phyloP scores from a whole-genome alignment of 2,113 vertebrate species.

The Cardinalis cardinalis region DNA sequence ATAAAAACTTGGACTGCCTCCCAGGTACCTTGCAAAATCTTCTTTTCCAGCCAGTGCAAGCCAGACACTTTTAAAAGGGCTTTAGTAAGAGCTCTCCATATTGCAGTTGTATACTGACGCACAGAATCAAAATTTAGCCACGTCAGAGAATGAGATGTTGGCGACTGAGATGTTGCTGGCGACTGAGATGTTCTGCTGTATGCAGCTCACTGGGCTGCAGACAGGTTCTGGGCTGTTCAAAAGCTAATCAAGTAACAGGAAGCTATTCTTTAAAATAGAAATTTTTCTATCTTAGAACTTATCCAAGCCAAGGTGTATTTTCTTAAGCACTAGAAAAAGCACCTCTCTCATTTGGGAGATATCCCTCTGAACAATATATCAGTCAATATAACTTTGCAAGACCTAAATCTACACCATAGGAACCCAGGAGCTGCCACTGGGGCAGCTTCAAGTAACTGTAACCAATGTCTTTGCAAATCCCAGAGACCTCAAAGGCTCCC shows the following conservation, averaged over 20 bases:
- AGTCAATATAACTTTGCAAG: not conserved
- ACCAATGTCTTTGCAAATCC: not conserved
- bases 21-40: not conserved
- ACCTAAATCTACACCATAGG: not conserved
- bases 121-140: fast-evolving
- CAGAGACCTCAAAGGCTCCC: not conserved
- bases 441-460: not conserved
- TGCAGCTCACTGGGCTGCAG: not conserved
- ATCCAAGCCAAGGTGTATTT: not conserved
- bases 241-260: not conserved
- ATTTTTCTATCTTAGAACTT: not conserved
- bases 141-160: not conserved
- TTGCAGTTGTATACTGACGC: not conserved
- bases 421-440: not conserved
- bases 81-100: not conserved
- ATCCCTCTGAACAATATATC: not conserved
- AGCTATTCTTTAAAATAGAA: not conserved
- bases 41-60: not conserved
- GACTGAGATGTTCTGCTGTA: not conserved
- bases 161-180: not conserved
- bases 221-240: not conserved
- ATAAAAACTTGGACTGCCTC: not conserved
- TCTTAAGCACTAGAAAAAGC: not conserved
- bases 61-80: not conserved
- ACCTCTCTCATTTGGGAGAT: not conserved